phyloP scores from a whole-genome alignment of 2,797 vertebrate species.

The Numenius phaeopus region DNA sequence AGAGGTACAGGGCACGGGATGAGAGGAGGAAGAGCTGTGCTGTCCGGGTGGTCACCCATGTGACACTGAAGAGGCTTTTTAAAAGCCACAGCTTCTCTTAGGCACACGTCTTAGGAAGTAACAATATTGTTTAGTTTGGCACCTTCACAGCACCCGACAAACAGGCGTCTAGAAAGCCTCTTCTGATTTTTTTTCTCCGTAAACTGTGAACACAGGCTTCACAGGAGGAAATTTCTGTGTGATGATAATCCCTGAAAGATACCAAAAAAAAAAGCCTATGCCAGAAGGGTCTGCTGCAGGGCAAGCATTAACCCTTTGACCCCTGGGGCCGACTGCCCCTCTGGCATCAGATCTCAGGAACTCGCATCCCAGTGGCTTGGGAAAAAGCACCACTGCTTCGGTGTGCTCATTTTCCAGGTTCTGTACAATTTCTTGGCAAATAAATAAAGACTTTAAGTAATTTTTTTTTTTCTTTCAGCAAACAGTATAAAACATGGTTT shows the following conservation, averaged over 20 bases:
- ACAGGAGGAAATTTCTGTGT: background rate
- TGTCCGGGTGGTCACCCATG: background rate
- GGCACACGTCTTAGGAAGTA: background rate
- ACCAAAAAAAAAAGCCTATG: background rate
- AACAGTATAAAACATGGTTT: background rate
- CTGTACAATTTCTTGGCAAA: background rate
- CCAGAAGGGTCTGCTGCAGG: background rate
- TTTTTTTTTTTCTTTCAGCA: background rate
- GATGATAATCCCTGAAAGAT: background rate
- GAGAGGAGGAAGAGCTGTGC: background rate
- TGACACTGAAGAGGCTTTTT: background rate
- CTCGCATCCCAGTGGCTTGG: fast-evolving
- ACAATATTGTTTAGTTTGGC: background rate
- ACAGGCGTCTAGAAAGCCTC: background rate
- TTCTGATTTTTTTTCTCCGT: background rate
- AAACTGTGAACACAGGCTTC: background rate
- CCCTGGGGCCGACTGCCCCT: background rate
- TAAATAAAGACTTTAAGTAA: background rate
- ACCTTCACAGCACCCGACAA: background rate
- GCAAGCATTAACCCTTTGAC: background rate
- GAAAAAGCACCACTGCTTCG: background rate
- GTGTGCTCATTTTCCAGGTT: background rate
- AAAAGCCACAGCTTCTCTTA: background rate
- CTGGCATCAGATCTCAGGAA: background rate
- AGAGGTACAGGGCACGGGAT: background rate